These are phyloP conservation scores for Eilema sororculum DNA, from an alignment of 2,888 invertebrate species.

Conservation along the genomic window DNA sequence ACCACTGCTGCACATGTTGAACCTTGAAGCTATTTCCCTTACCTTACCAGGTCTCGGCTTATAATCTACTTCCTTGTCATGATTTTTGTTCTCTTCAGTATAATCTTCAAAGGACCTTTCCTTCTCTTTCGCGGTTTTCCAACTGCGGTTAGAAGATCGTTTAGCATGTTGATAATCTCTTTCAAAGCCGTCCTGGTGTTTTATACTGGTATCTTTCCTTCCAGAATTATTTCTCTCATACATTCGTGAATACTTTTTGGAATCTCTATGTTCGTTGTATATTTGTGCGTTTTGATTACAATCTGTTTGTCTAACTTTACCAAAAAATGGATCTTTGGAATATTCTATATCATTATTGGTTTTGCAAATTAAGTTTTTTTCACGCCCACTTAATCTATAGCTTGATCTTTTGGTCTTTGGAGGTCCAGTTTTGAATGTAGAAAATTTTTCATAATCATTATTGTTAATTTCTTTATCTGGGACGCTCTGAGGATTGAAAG, in stretches of 20 bases:
- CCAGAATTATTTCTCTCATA: conserved; percentile 74
- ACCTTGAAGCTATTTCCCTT: conserved; percentile 79
- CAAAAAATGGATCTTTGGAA: conserved; percentile 76
- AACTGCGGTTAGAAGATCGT: conserved; percentile 65
- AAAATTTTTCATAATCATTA: conserved; percentile 67
- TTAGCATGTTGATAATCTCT: conserved; percentile 55
- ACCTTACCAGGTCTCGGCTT: conserved; percentile 79
- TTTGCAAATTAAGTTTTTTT: conserved; percentile 67
- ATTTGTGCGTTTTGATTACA: conserved; percentile 56
- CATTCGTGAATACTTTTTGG: conserved; percentile 66
- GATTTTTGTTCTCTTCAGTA: conserved; percentile 29
- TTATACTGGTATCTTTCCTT: conserved; percentile 52
- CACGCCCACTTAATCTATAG: conserved; percentile 57
- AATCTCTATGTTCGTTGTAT: conserved; percentile 66
- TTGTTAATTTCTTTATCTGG: conserved; percentile 73
- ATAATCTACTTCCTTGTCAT: conserved; percentile 55
- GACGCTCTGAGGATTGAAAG: conserved; percentile 73
- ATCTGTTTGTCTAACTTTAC: conserved; percentile 58
- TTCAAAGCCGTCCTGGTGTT: conserved; percentile 50
- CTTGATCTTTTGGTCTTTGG: conserved; percentile 71
- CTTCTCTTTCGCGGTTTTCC: conserved; percentile 57
- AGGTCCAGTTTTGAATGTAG: conserved; percentile 72
- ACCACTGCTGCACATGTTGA: conserved; percentile 71
- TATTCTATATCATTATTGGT: conserved; percentile 81
- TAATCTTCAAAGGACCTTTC: conserved; percentile 62